These are phyloP conservation scores for Luperina nickerlii DNA, from an alignment of 2,888 invertebrate species.

Conservation along the genomic window DNA sequence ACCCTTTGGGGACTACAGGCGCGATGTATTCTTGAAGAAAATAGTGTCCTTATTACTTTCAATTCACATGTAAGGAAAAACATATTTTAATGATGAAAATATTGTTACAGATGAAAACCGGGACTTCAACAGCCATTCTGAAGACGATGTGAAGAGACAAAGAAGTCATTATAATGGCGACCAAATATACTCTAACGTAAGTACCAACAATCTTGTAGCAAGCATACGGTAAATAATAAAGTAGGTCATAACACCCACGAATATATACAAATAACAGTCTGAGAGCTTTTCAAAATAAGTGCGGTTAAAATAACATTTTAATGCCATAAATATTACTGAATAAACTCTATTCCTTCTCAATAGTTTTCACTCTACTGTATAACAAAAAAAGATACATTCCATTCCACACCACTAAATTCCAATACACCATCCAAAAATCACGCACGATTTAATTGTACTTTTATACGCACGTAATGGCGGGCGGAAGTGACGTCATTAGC, in stretches of 20 bases:
- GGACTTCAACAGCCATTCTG: constrained; percentile 96
- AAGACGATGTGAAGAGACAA: constrained; percentile 97
- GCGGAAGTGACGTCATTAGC: constrained; percentile 76
- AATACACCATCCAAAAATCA: constrained; percentile 61
- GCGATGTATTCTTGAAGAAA: background rate
- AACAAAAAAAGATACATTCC: constrained; percentile 11
- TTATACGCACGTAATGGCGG: constrained; percentile 72
- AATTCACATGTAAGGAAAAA: background rate
- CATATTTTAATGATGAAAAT: background rate
- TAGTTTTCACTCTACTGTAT: too few species aligned
- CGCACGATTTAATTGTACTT: constrained; percentile 63
- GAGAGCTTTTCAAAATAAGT: background rate
- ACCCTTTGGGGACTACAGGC: too few species aligned
- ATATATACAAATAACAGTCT: background rate
- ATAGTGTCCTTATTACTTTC: background rate
- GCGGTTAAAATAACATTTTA: too few species aligned
- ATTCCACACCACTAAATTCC: constrained; percentile 27
- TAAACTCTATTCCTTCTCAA: background rate
- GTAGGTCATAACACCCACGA: background rate
- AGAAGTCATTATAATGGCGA: constrained; percentile 97
- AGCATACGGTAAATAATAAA: background rate
- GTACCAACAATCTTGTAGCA: constrained; percentile 75
- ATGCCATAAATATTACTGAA: background rate
- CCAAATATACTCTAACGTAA: constrained; percentile 96
- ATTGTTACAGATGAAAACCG: constrained; percentile 94